These are phyloP conservation scores for Ctenomys sociabilis DNA, from an alignment of 2,113 vertebrate genomes.

Conservation along the genomic window DNA sequence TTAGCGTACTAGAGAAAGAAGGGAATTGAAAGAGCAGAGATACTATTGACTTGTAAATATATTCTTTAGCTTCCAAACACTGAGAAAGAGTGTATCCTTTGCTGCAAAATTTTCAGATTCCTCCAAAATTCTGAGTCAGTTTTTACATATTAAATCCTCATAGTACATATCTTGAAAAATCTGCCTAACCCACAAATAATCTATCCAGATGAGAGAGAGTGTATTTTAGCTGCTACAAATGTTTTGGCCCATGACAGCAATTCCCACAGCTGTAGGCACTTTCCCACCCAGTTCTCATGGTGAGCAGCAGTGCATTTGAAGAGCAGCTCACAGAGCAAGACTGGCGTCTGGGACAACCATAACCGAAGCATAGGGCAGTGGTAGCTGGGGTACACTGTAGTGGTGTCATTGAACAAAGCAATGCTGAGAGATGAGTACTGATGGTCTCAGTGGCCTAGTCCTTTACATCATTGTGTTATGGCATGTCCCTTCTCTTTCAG, in stretches of 20 bases:
- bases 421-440: background rate
- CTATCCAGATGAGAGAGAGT: background rate
- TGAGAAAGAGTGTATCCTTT: conserved; percentile 10
- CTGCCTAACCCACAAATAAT: conserved; percentile 35
- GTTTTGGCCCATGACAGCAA: background rate
- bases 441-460: background rate
- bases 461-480: background rate
- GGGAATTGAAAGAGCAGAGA: conserved; percentile 1
- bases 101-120: conserved; percentile 47
- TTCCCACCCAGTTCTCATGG: background rate
- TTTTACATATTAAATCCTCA: conserved; percentile 10
- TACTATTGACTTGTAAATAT: conserved; percentile 30
- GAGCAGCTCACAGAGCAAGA: background rate
- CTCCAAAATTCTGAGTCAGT: conserved; percentile 31
- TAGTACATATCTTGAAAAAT: background rate
- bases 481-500: conserved; percentile 54
- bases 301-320: background rate
- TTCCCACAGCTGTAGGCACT: background rate
- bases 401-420: background rate
- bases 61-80: conserved; percentile 52
- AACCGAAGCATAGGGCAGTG: background rate
- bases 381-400: no score
- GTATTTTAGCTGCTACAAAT: background rate
- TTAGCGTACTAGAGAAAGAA: conserved; percentile 20
- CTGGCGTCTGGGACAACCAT: background rate